phyloP scores from a whole-genome alignment of 2,113 vertebrate species.

The Menidia beryllina region DNA sequence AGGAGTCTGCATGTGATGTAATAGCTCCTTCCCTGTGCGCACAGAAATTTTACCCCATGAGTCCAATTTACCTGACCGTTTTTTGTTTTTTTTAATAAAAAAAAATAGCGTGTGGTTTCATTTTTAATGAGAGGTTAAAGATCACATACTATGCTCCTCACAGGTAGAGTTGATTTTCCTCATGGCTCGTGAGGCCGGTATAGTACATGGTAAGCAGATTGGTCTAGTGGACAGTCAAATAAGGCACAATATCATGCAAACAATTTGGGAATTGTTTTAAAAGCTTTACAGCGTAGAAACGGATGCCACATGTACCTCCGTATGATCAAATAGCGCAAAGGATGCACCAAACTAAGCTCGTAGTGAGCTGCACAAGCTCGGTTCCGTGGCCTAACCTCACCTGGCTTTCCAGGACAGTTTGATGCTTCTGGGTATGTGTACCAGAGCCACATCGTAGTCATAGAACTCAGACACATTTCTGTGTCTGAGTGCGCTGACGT shows the following conservation, averaged over 20 bases:
- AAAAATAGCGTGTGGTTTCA: background rate
- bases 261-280: background rate
- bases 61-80: too few species aligned
- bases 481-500: conserved; percentile 60
- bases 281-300: background rate
- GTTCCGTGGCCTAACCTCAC: conserved; percentile 62
- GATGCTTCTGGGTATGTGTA: conserved; percentile 74
- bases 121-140: background rate
- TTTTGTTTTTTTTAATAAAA: too few species aligned
- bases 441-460: conserved; percentile 88
- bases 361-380: background rate
- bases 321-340: background rate
- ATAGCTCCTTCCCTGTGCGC: conserved; percentile 63
- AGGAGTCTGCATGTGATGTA: conserved; percentile 46
- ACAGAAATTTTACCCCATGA: background rate
- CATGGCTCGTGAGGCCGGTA: conserved; percentile 74
- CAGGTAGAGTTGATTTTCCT: conserved; percentile 74
- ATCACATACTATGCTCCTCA: conserved; percentile 71
- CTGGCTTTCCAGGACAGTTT: conserved; percentile 67
- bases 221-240: conserved; percentile 61
- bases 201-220: conserved; percentile 79
- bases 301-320: background rate
- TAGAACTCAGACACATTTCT: conserved; percentile 85
- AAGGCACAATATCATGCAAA: background rate
- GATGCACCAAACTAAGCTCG: background rate